A percentile compares a stretch with the other conserved stretches of the same genome.
Evolutionary conservation across 1,140 invertebrate genomes (phyloP).

Genomic region (Microplitis demolitor): DNA sequence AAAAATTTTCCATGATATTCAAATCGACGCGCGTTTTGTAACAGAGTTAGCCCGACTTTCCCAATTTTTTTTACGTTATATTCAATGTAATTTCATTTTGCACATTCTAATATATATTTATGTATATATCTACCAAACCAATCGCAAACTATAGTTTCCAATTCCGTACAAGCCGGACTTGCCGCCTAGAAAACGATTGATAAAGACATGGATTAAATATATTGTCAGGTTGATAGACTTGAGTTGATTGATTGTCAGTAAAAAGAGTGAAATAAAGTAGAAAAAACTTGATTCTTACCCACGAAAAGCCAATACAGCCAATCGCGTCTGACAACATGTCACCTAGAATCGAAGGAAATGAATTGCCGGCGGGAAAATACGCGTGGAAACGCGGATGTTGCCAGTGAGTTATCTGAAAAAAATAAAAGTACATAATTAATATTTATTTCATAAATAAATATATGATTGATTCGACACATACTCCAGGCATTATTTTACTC

Average conservation of each 20-base stretch:
- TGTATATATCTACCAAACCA: constrained; percentile 83
- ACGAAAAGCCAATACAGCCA: constrained; percentile 93
- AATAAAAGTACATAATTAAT: too few relatives aligned
- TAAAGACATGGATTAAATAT: neutral
- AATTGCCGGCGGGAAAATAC: constrained; percentile 95
- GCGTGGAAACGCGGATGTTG: constrained; percentile 96
- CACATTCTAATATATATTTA: too few relatives aligned
- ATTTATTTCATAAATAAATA: too few relatives aligned
- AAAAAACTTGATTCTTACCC: constrained; percentile 62
- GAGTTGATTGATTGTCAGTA: neutral
- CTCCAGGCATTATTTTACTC: constrained; percentile 96
- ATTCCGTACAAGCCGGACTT: constrained; percentile 95
- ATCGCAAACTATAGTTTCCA: constrained; percentile 95
- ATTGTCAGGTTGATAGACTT: neutral
- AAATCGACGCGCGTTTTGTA: too few relatives aligned
- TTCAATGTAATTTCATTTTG: too few relatives aligned
- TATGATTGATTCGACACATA: constrained; percentile 58
- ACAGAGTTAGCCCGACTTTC: too few relatives aligned
- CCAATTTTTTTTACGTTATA: too few relatives aligned
- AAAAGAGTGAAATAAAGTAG: neutral
- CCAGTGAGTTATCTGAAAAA: constrained; percentile 87
- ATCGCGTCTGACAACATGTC: constrained; percentile 93
- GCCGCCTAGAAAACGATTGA: constrained; percentile 74
- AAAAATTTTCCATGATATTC: too few relatives aligned
- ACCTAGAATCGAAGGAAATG: constrained; percentile 90